phyloP scores from a whole-genome alignment of 2,888 invertebrate genomes.

The Nemotelus nigrinus region DNA sequence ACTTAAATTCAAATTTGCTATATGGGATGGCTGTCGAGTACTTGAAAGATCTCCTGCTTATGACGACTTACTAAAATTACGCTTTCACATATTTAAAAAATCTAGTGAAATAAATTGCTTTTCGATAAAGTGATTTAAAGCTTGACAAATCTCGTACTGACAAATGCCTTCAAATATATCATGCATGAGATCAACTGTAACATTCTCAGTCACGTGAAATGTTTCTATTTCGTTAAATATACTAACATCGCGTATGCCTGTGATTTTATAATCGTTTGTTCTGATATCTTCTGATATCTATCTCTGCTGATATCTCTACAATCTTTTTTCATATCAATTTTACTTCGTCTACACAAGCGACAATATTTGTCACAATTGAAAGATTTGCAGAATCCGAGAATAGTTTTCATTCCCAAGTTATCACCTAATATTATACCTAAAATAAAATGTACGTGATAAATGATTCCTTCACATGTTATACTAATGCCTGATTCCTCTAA shows the following conservation, averaged over 20 bases:
- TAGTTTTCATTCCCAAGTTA: conserved; percentile 7
- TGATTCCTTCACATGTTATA: background rate
- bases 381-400: background rate
- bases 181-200: conserved; percentile 41
- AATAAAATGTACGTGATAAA: background rate
- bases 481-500: background rate
- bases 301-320: background rate
- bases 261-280: background rate
- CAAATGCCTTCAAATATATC: conserved; percentile 41
- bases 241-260: conserved; percentile 9
- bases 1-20: background rate
- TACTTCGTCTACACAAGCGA: background rate
- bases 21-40: background rate
- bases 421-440: conserved; percentile 15
- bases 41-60: background rate
- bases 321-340: conserved; percentile 8
- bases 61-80: too few relatives aligned
- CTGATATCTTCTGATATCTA: background rate
- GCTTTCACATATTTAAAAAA: background rate
- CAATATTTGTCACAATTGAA: conserved; percentile 20
- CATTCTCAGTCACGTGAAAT: conserved; percentile 37
- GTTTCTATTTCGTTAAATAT: conserved; percentile 29
- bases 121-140: conserved; percentile 25
- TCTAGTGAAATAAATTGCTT: conserved; percentile 12
- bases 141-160: conserved; percentile 28